Conservation (phyloP, 1,140 invertebrate species). For the Solen grandis region DNA sequence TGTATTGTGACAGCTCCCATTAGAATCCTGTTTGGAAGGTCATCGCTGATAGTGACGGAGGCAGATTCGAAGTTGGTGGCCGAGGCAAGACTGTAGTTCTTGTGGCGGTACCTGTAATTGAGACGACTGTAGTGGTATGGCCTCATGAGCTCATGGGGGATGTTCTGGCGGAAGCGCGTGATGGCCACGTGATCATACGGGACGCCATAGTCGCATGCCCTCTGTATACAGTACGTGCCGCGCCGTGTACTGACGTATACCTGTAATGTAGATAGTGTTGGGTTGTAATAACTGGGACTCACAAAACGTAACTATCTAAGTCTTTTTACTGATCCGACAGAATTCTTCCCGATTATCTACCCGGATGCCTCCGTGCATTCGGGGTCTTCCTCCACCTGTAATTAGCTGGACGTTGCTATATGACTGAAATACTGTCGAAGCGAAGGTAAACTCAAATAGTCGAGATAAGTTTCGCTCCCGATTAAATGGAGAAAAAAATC, state of each 20-base stretch:
- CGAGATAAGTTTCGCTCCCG: not conserved
- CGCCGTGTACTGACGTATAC: conserved; percentile 62
- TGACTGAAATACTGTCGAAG: too few species aligned
- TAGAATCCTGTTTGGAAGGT: conserved; percentile 81
- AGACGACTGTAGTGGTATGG: conserved; percentile 59
- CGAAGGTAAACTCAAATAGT: too few species aligned
- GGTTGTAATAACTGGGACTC: too few species aligned
- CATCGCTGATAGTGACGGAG: conserved; percentile 81
- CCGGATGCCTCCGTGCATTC: too few species aligned
- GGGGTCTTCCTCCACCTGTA: too few species aligned
- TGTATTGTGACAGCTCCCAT: conserved; percentile 80
- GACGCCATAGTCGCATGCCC: conserved; percentile 56
- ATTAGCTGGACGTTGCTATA: too few species aligned
- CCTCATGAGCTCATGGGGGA: conserved; percentile 58
- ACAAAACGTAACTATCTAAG: too few species aligned
- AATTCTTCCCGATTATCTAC: too few species aligned
- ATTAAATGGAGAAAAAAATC: not conserved
- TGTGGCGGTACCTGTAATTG: conserved; percentile 59
- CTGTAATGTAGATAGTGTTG: too few species aligned
- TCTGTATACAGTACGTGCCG: conserved; percentile 59
- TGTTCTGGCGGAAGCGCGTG: conserved; percentile 50
- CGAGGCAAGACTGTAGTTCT: conserved; percentile 61
- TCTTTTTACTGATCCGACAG: too few species aligned
- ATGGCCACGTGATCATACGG: conserved; percentile 65
- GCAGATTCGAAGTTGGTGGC: conserved; percentile 60